Conservation (phyloP, 2,888 invertebrate species). For the Campaea margaritaria region DNA sequence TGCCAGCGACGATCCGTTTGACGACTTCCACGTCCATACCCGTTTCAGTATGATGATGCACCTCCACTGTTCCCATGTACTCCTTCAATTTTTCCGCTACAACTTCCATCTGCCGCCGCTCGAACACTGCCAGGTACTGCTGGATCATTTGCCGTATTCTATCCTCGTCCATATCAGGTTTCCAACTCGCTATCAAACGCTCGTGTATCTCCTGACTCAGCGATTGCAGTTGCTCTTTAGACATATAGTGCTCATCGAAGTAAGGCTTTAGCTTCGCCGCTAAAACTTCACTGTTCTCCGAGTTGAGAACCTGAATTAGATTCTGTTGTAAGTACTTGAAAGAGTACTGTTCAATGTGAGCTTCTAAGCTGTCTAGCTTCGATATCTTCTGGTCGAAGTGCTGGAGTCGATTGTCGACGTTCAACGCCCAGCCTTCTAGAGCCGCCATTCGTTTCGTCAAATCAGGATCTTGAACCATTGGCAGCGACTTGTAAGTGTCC, state of each 20-base stretch:
- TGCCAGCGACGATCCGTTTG: conserved; percentile 86
- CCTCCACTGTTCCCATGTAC: conserved; percentile 67
- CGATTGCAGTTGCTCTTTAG: conserved; percentile 86
- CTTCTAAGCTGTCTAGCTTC: conserved; percentile 76
- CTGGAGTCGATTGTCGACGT: conserved; percentile 82
- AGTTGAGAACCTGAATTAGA: conserved; percentile 81
- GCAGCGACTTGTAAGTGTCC: conserved; percentile 68
- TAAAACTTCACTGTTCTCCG: conserved; percentile 66
- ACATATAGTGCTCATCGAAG: conserved; percentile 86
- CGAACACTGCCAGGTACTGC: conserved; percentile 69
- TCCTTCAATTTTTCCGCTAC: conserved; percentile 73
- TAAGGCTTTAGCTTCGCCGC: conserved; percentile 84
- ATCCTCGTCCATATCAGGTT: conserved; percentile 82
- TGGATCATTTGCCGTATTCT: conserved; percentile 79
- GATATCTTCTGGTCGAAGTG: conserved; percentile 83
- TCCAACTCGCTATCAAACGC: conserved; percentile 67
- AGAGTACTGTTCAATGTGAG: conserved; percentile 81
- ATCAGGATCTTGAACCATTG: conserved; percentile 63
- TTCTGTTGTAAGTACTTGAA: conserved; percentile 83
- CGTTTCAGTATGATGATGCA: conserved; percentile 41
- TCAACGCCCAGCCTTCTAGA: conserved; percentile 79
- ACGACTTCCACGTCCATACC: conserved; percentile 81
- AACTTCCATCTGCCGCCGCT: conserved; percentile 78
- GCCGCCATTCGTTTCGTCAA: conserved; percentile 69
- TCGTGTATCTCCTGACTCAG: conserved; percentile 73